Evolutionary conservation across 2,888 invertebrate species (phyloP).

Genomic region (Mantis religiosa): DNA sequence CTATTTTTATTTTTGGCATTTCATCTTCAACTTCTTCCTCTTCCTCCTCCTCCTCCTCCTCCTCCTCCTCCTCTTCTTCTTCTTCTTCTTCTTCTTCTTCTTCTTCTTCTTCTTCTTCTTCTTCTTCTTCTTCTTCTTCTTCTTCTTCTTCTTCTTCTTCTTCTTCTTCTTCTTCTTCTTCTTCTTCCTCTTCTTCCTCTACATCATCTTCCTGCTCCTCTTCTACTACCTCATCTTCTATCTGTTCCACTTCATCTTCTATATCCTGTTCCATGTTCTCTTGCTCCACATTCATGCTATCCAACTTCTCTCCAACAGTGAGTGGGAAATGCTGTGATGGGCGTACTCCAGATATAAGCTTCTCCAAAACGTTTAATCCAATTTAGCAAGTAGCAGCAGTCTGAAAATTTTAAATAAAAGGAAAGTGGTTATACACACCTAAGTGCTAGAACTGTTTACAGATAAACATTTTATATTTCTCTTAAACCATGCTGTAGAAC

Average conservation of each 20-base stretch:
- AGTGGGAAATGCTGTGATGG: conserved; percentile 15
- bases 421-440: neutral
- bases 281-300: neutral
- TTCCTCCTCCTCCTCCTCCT: too few relatives aligned
- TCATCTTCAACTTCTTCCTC: neutral
- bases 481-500: too few relatives aligned
- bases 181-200: neutral
- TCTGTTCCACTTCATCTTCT: neutral
- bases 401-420: neutral
- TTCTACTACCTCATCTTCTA: neutral
- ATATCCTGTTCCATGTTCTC: neutral
- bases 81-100: too few relatives aligned
- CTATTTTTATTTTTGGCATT: neutral
- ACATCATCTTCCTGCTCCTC: too few relatives aligned
- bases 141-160: neutral
- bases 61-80: too few relatives aligned
- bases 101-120: too few relatives aligned
- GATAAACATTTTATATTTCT: neutral
- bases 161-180: neutral
- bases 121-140: too few relatives aligned
- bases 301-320: neutral
- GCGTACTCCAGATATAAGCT: conserved; percentile 4
- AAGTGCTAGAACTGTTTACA: neutral
- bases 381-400: conserved; percentile 8
- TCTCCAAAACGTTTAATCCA: conserved; percentile 11